Percentiles rank a stretch among this genome's conserved stretches.
Conservation (phyloP, 2,888 invertebrate genomes). For the Trimorus sp. region DNA sequence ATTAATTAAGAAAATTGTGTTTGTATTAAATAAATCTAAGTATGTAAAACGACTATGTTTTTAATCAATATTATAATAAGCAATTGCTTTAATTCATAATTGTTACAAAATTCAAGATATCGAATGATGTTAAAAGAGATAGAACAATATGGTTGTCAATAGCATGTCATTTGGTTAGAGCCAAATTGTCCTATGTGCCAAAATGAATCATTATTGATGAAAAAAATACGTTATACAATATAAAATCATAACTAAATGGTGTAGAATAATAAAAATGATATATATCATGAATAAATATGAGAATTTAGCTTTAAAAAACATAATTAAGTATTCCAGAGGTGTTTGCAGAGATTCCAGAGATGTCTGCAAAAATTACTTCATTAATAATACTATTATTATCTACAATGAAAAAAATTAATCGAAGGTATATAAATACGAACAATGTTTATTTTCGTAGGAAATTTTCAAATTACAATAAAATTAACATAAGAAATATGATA, state of each 20-base stretch:
- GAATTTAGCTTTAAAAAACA: no score
- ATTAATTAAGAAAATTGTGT: neutral
- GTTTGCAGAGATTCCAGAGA: no score
- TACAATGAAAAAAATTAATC: no score
- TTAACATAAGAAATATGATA: no score
- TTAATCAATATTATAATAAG: neutral
- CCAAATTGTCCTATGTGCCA: neutral
- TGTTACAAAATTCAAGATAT: neutral
- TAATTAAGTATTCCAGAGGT: no score
- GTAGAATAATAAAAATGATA: neutral
- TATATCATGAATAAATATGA: no score
- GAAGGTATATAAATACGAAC: no score
- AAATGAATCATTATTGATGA: neutral
- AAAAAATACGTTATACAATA: neutral
- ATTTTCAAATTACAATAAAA: no score
- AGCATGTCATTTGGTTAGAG: neutral
- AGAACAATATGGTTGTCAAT: slow-evolving; percentile 1
- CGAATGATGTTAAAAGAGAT: neutral
- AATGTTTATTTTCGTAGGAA: no score
- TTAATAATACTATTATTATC: no score
- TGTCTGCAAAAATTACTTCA: no score
- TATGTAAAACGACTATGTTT: neutral
- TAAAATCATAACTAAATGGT: neutral
- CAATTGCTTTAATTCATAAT: neutral
- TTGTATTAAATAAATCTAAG: neutral